phyloP scores from a whole-genome alignment of 2,888 invertebrate species.

The Ceramica pisi region DNA sequence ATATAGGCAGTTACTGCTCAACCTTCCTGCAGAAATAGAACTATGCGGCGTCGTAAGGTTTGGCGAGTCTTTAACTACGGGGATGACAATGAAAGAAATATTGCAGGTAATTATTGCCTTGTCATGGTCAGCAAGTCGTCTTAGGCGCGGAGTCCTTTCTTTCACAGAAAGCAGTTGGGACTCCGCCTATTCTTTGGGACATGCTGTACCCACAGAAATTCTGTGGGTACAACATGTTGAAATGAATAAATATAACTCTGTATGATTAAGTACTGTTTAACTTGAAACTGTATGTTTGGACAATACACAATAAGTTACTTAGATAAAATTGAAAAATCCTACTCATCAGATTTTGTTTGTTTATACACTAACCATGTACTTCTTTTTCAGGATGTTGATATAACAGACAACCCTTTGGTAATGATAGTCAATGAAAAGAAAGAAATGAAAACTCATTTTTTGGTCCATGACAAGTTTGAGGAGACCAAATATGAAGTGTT shows the following conservation, averaged over 20 bases:
- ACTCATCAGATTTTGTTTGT: background rate
- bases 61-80: conserved; percentile 91
- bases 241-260: background rate
- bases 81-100: conserved; percentile 92
- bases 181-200: too few species aligned
- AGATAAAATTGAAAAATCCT: too few species aligned
- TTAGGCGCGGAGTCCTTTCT: too few species aligned
- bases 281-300: too few species aligned
- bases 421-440: conserved; percentile 89
- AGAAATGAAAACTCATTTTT: conserved; percentile 92
- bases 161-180: too few species aligned
- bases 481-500: conserved; percentile 92
- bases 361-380: background rate
- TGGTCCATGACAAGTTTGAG: conserved; percentile 94
- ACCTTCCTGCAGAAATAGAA: conserved; percentile 94
- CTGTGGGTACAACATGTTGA: background rate
- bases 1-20: conserved; percentile 90
- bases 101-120: conserved; percentile 82
- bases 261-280: too few species aligned
- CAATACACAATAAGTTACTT: too few species aligned
- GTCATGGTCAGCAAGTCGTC: too few species aligned
- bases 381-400: conserved; percentile 92
- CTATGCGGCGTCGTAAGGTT: conserved; percentile 94
- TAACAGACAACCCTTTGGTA: conserved; percentile 95
- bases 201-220: too few species aligned